Conservation (phyloP, 1,140 invertebrate genomes). For the Brachionus angularis region DNA sequence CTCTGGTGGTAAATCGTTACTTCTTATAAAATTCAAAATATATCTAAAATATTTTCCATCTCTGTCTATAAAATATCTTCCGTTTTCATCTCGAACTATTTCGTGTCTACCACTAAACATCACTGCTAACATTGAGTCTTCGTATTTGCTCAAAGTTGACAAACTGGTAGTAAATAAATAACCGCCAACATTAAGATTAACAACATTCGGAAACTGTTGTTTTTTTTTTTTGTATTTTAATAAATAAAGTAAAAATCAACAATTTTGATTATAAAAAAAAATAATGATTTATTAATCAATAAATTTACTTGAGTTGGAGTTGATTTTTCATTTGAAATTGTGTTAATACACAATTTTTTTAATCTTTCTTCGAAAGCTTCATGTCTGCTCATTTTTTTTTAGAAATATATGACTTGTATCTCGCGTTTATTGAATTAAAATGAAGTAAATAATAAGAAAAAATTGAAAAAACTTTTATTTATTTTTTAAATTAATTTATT, state of each 20-base stretch:
- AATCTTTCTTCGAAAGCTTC: conserved; percentile 5
- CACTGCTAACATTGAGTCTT: conserved; percentile 52
- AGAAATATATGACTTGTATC: not conserved
- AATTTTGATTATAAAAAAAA: too few species aligned
- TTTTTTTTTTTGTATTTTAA: not conserved
- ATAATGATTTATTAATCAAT: too few species aligned
- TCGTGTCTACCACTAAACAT: conserved; percentile 55
- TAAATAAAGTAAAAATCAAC: not conserved
- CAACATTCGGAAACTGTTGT: conserved; percentile 38
- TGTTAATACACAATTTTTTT: conserved; percentile 19
- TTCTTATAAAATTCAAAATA: conserved; percentile 40
- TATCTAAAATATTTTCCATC: conserved; percentile 42
- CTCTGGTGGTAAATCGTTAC: conserved; percentile 42
- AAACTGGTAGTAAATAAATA: conserved; percentile 52
- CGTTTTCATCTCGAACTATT: conserved; percentile 52
- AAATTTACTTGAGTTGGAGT: too few species aligned
- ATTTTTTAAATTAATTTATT: too few species aligned
- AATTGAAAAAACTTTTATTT: too few species aligned
- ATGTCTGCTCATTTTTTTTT: conserved; percentile 7
- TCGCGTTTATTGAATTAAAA: not conserved
- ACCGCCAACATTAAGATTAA: conserved; percentile 54
- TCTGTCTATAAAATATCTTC: conserved; percentile 49
- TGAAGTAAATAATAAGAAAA: not conserved
- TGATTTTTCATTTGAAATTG: not conserved
- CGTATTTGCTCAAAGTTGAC: conserved; percentile 50